phyloP scores from a whole-genome alignment of 2,888 invertebrate species.

The Neoscelio sp. region DNA sequence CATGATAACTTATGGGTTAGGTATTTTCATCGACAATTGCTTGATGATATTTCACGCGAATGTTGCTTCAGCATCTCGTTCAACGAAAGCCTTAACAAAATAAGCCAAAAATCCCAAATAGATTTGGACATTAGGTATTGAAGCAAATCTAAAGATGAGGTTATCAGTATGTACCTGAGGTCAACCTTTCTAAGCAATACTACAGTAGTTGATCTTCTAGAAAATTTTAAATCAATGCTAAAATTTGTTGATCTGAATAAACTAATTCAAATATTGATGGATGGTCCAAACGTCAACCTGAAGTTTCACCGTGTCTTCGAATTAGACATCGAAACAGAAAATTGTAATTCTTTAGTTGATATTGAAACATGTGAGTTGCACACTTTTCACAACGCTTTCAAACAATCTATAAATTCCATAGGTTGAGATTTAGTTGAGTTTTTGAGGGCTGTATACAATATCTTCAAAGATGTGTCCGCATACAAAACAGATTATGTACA shows the following conservation, averaged over 20 bases:
- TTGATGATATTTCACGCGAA: conserved; percentile 20
- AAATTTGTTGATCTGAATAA: background rate
- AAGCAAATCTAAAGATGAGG: conserved; percentile 57
- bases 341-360: conserved; percentile 19
- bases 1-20: conserved; percentile 60
- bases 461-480: conserved; percentile 56
- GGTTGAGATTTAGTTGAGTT: conserved; percentile 28
- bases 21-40: conserved; percentile 57
- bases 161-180: conserved; percentile 68
- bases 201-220: conserved; percentile 67
- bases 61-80: conserved; percentile 62
- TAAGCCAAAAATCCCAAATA: conserved; percentile 71
- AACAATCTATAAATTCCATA: conserved; percentile 26
- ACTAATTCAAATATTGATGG: conserved; percentile 39
- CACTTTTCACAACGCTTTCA: conserved; percentile 33
- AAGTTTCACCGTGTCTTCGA: conserved; percentile 58
- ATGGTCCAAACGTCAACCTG: conserved; percentile 28
- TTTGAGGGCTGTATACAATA: conserved; percentile 16
- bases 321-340: conserved; percentile 36
- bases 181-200: conserved; percentile 66
- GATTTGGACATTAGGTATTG: conserved; percentile 71
- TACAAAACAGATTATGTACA: conserved; percentile 63
- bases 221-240: conserved; percentile 13
- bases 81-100: conserved; percentile 59
- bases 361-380: conserved; percentile 42